phyloP scores from a whole-genome alignment of 2,797 vertebrate genomes.

The Leontocebus nigricollis region DNA sequence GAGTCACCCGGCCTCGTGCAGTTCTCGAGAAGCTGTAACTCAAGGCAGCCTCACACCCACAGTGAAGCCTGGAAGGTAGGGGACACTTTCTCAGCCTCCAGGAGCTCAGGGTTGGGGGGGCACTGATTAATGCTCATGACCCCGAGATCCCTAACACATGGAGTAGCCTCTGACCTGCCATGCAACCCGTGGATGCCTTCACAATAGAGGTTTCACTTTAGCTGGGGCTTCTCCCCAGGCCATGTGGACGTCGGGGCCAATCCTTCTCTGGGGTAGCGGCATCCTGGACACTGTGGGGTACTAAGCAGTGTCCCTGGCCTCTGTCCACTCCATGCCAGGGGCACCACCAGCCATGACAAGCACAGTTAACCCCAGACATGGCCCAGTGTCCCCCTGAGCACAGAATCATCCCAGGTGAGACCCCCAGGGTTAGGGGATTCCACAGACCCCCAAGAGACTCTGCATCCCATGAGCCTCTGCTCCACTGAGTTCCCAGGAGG shows the following conservation, averaged over 20 bases:
- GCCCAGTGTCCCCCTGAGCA: no score
- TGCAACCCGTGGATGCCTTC: background rate
- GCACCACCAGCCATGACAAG: background rate
- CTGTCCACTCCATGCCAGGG: background rate
- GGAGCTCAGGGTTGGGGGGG: background rate
- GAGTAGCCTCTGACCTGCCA: background rate
- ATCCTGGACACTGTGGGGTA: background rate
- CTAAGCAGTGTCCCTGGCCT: background rate
- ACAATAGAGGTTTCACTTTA: background rate
- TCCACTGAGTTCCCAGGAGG: background rate
- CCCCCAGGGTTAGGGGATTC: background rate
- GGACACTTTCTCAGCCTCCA: background rate
- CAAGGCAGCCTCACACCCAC: background rate
- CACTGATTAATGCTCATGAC: background rate
- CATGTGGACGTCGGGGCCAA: no score
- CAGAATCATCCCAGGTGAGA: background rate
- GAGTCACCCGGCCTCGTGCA: background rate
- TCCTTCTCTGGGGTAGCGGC: rapidly evolving
- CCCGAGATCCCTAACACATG: rapidly evolving
- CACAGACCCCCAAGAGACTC: background rate
- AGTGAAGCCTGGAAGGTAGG: no score
- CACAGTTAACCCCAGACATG: background rate
- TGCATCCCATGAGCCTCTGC: background rate
- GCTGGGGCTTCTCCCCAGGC: background rate
- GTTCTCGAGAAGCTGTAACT: background rate